Evolutionary conservation across 1,140 invertebrate species (phyloP).

Genomic region (Trialeurodes vaporariorum): DNA sequence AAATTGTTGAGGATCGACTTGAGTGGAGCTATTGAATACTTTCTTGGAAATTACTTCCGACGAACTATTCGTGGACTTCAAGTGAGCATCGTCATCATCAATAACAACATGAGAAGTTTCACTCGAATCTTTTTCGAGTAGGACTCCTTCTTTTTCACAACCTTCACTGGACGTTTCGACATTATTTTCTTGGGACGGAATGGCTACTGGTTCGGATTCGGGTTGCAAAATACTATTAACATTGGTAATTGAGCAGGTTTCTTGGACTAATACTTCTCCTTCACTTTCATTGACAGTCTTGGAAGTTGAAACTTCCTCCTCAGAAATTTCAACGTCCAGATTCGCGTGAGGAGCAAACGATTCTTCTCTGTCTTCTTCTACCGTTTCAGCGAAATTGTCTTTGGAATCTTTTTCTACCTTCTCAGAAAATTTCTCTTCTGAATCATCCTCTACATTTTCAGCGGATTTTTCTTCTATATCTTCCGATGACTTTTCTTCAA

Average conservation of each 20-base stretch:
- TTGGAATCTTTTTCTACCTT: no score
- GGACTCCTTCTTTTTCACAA: constrained; percentile 33
- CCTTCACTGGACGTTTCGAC: constrained; percentile 13
- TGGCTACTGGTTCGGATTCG: not conserved
- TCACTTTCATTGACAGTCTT: no score
- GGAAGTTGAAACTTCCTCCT: no score
- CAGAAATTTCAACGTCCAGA: no score
- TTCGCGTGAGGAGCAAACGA: no score
- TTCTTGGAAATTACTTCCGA: not conserved
- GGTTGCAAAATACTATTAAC: not conserved
- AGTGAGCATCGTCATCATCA: not conserved
- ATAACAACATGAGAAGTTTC: constrained; percentile 18
- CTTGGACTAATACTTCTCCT: not conserved
- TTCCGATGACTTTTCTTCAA: no score
- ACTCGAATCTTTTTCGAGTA: constrained; percentile 30
- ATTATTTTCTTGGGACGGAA: constrained; percentile 3
- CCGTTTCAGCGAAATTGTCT: no score
- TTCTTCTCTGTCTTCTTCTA: no score
- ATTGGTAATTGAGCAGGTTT: not conserved
- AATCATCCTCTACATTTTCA: no score
- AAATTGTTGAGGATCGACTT: constrained; percentile 69
- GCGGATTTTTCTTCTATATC: no score
- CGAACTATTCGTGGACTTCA: not conserved
- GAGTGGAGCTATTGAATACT: constrained; percentile 40
- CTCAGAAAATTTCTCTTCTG: no score